Evolutionary conservation across 2,888 invertebrate species (phyloP), one percentile per base, ranked within the genome.

Genomic region (Cylindroiulus punctatus): DNA sequence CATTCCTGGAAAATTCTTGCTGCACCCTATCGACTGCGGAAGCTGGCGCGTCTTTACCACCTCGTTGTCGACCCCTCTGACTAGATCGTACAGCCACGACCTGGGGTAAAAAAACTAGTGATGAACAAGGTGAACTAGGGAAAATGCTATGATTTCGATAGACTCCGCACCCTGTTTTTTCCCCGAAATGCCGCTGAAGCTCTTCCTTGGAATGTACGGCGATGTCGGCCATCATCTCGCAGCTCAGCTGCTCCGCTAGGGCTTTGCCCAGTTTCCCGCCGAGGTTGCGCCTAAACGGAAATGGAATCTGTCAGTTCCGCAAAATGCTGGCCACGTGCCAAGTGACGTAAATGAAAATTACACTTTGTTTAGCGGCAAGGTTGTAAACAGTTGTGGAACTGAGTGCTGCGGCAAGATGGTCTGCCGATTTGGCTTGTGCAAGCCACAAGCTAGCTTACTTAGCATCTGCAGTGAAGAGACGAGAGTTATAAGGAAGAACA

Each of bases 11-110:
- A 99, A 98, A 90, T 96, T 96, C 91, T 99, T 99, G 90, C 97
- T 96, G 89, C 98, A 98, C 0, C 98, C 98, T 89, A 99, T 97
- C 86, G 98, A 98, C 91, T 98, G 98, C 0, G 97, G 93, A 86
- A 97, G 93, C 88, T 97, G 94, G 88, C 97, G 93, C 0, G 95
- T 94, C 87, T 94, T 94, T 0, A 99, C 98, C 19, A 95, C 94
- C 89, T 98, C 98, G 88, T 94, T 91, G 90, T 98, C 97, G 86
- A 96, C 93, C 1, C 98, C 98, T 88, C 95, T 93, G 2, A 96
- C 95, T 88, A 98, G 94, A 89, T 96, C 94, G 90, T 95, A 95
- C 44, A 98, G 90, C 97, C 97, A 98, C 4, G 92, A 92, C 19
- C 96, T 96, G 5, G 12, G 17, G 32, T 81, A 2, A 32, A 17